Conservation (phyloP, 2,888 invertebrate genomes). For the Linyphia triangularis region DNA sequence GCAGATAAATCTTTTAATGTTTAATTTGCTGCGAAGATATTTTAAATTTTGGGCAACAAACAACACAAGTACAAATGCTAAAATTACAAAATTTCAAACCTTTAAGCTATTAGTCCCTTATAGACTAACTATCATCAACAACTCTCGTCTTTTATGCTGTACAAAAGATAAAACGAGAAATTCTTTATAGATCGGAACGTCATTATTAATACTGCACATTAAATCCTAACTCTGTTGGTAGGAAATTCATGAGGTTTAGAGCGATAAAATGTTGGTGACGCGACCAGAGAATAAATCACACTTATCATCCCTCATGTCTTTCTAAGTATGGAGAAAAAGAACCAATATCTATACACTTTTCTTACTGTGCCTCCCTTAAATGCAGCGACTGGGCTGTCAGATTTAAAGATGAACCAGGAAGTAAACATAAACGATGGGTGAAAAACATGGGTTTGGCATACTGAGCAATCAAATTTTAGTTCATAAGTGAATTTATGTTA, state of each 20-base stretch:
- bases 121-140: constrained; percentile 19
- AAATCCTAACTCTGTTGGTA: constrained; percentile 23
- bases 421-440: no score
- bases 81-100: no score
- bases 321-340: constrained; percentile 32
- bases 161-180: constrained; percentile 1
- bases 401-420: constrained; percentile 34
- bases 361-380: background rate
- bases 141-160: background rate
- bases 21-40: no score
- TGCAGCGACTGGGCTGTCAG: constrained; percentile 8
- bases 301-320: constrained; percentile 43
- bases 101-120: no score
- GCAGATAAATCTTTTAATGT: no score
- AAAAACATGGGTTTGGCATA: no score
- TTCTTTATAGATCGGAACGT: constrained; percentile 37
- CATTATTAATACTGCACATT: constrained; percentile 42
- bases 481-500: no score
- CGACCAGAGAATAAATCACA: constrained; percentile 52
- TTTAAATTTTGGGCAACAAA: no score
- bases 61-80: no score
- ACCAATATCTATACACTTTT: background rate
- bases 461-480: no score
- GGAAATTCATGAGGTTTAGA: constrained; percentile 54
- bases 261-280: constrained; percentile 58